Evolutionary conservation across 1,140 invertebrate genomes (phyloP), one percentile per base, ranked within the genome.

Genomic region (Tigriopus japonicus): DNA sequence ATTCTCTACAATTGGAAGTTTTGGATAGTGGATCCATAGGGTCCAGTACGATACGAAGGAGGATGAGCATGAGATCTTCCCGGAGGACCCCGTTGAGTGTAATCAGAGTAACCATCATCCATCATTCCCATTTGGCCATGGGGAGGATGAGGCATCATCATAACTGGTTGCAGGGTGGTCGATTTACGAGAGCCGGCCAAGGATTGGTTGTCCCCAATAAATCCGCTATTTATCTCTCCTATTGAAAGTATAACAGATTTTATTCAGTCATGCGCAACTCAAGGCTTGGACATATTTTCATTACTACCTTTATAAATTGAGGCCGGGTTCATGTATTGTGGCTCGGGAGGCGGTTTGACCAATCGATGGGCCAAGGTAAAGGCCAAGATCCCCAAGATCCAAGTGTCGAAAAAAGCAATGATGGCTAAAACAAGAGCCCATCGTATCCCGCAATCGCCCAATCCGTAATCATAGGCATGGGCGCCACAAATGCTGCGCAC

Each of bases 381-480:
- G 7, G 92, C 92, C 35, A 97, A 76, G 6, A 86, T 81, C 0
- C 91, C 81, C 52, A 98, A 75, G 54, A 93, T 87, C 10, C 85
- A 74, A 24, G 87, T 88, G 71, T 98, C 93, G 63, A 94, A 74
- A 62, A 91, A 86, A 0, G 85, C 85, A 53, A 97, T 92, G 54
- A 90, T 84, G 13, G 90, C 90, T 62, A 98, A 75, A 7, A 94
- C 79, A 74, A 90, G 95, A 0, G 91, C 91, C 94, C 94, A 98
- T 64, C 91, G 80, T 15, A 98, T 80, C 42, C 81, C 82, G 70
- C 94, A 98, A 10, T 83, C 74, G 71, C 84, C 85, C 64, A 83
- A 75, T 67, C 78, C 75, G 69, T 84, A 93, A 40, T 79, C 78
- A 65, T 79, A 80, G 1, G 87, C 82, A 9, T 82, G 76, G 12